A percentile compares a stretch with the other conserved stretches of the same genome.
Conservation (phyloP, 2,888 invertebrate genomes). For the Mayetiola destructor region DNA sequence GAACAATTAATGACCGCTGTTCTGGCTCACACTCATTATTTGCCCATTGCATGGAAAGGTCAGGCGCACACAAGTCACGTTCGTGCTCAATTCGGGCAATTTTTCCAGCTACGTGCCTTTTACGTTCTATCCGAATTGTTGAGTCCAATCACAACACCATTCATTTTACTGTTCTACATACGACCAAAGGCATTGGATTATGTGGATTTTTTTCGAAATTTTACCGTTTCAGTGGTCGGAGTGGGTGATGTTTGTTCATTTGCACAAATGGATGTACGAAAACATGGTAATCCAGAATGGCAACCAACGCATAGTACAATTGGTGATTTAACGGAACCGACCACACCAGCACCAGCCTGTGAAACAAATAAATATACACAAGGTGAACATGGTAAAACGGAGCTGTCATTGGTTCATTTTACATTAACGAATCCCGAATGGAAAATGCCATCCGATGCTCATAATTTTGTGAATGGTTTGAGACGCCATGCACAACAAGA, state of each 20-base stretch:
- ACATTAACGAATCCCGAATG: slow-evolving; percentile 90
- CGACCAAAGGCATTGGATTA: slow-evolving; percentile 70
- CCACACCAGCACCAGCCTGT: slow-evolving; percentile 16
- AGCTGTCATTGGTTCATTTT: slow-evolving; percentile 90
- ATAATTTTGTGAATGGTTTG: slow-evolving; percentile 58
- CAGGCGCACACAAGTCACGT: slow-evolving; percentile 79
- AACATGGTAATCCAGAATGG: slow-evolving; percentile 88
- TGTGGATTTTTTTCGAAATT: slow-evolving; percentile 92
- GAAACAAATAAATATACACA: slow-evolving; percentile 42
- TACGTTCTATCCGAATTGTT: slow-evolving; percentile 78
- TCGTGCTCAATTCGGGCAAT: slow-evolving; percentile 71
- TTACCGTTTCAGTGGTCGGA: slow-evolving; percentile 87
- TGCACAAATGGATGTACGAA: slow-evolving; percentile 80
- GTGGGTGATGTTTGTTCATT: slow-evolving; percentile 94
- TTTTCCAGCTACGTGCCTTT: slow-evolving; percentile 85
- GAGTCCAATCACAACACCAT: slow-evolving; percentile 83
- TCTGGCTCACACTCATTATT: slow-evolving; percentile 81
- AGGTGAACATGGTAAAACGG: slow-evolving; percentile 89
- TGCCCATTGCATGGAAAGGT: slow-evolving; percentile 81
- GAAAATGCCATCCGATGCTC: slow-evolving; percentile 63
- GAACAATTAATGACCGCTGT: slow-evolving; percentile 78
- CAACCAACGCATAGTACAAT: slow-evolving; percentile 38
- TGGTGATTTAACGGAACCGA: slow-evolving; percentile 21
- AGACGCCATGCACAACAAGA: slow-evolving; percentile 38
- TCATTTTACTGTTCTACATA: slow-evolving; percentile 62